Percentiles rank a stretch among this genome's conserved stretches.
Conservation (phyloP, 2,113 vertebrate genomes). For the Suncus etruscus region DNA sequence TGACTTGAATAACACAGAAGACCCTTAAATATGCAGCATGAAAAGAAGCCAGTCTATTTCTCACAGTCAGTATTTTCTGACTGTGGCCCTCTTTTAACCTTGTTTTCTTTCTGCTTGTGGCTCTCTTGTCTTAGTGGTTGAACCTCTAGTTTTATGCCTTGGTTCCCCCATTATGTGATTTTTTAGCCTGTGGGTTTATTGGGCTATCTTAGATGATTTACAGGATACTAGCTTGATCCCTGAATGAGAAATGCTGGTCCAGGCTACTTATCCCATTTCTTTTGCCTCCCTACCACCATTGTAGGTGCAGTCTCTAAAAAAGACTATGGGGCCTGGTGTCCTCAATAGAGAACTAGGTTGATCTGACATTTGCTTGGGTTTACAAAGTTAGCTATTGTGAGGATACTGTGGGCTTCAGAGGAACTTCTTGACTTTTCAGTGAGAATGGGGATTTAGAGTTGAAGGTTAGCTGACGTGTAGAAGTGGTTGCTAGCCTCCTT, state of each 20-base stretch:
- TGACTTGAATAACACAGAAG: too few species aligned
- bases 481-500: neutral
- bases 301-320: neutral
- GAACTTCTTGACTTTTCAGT: neutral
- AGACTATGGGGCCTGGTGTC: neutral
- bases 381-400: neutral
- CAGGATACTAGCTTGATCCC: too few species aligned
- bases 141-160: too few species aligned
- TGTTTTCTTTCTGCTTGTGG: too few species aligned
- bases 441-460: neutral
- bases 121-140: too few species aligned
- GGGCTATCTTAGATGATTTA: too few species aligned
- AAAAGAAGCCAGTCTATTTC: neutral
- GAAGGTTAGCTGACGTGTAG: neutral
- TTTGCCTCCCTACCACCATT: neutral
- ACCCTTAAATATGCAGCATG: neutral
- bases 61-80: too few species aligned
- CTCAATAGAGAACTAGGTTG: neutral
- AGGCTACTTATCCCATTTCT: neutral
- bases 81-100: too few species aligned
- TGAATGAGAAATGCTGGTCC: too few species aligned
- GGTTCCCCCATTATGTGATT: too few species aligned
- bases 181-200: too few species aligned
- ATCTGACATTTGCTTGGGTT: neutral
- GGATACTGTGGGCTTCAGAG: neutral